Conservation (phyloP, 2,797 vertebrate genomes). For the Echeneis naucrates region DNA sequence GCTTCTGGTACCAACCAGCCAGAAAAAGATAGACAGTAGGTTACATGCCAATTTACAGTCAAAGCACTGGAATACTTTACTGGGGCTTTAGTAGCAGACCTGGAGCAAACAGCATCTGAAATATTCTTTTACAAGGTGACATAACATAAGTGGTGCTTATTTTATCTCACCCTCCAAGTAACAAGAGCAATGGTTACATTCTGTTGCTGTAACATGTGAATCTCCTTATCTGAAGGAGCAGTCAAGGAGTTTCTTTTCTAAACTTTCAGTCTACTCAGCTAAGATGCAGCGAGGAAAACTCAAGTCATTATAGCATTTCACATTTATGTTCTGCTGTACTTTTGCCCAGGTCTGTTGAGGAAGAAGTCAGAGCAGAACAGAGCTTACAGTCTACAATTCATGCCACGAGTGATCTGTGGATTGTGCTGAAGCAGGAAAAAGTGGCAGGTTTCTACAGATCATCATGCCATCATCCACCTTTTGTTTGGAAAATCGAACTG, state of each 20-base stretch:
- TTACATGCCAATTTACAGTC: constrained; percentile 8
- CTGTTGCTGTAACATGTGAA: no score
- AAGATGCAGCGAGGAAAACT: constrained; percentile 3
- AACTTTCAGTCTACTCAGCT: neutral
- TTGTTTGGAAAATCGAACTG: constrained; percentile 41
- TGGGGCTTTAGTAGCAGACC: constrained; percentile 1
- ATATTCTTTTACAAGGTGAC: constrained; percentile 7
- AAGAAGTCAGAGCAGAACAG: constrained; percentile 47
- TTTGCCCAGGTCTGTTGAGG: constrained; percentile 25
- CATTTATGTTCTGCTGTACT: neutral
- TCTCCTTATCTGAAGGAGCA: no score
- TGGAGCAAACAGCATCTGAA: constrained; percentile 17
- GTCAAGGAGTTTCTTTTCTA: no score
- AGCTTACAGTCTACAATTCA: constrained; percentile 46
- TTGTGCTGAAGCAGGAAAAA: constrained; percentile 58
- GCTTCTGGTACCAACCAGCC: neutral
- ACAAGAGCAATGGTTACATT: no score
- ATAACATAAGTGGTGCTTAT: neutral
- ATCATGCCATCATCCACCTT: constrained; percentile 65
- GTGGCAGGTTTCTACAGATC: constrained; percentile 61
- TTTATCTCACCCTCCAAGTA: neutral
- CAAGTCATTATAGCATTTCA: neutral
- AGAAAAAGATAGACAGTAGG: neutral
- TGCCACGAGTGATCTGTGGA: constrained; percentile 60
- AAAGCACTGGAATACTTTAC: neutral